phyloP scores from a whole-genome alignment of 2,888 invertebrate species.

The Gisinianus flammeolus region DNA sequence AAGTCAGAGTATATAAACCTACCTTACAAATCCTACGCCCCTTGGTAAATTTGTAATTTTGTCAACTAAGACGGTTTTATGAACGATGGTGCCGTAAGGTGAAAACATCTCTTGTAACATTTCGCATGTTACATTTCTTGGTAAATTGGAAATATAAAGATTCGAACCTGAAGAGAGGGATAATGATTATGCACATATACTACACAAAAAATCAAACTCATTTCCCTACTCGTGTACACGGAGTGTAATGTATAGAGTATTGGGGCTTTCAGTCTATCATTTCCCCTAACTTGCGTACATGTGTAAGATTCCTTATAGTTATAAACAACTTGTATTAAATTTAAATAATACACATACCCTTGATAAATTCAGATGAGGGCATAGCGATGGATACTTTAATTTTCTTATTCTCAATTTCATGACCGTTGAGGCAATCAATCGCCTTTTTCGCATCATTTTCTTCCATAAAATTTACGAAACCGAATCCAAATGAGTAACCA shows the following conservation, averaged over 20 bases:
- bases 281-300: too few relatives aligned
- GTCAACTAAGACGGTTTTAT: conserved; percentile 87
- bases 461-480: conserved; percentile 88
- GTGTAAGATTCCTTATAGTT: too few relatives aligned
- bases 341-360: conserved; percentile 69
- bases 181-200: not conserved
- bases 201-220: too few relatives aligned
- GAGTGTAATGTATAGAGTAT: too few relatives aligned
- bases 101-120: conserved; percentile 85
- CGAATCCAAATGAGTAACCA: conserved; percentile 95
- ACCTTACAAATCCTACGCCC: conserved; percentile 93
- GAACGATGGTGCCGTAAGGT: conserved; percentile 87
- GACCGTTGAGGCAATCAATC: conserved; percentile 84
- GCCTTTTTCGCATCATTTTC: conserved; percentile 86
- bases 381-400: conserved; percentile 93
- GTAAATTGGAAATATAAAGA: conserved; percentile 90
- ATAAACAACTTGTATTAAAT: too few relatives aligned
- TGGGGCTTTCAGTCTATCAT: too few relatives aligned
- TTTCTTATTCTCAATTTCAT: conserved; percentile 86
- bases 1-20: too few relatives aligned
- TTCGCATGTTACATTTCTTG: conserved; percentile 68
- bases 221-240: too few relatives aligned
- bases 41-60: conserved; percentile 85
- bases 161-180: conserved; percentile 66
- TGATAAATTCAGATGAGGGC: conserved; percentile 88